A percentile compares a stretch with the other conserved stretches of the same genome.
Evolutionary conservation across 2,113 vertebrate genomes (phyloP).

Genomic region (Eulacestoma nigropectus): DNA sequence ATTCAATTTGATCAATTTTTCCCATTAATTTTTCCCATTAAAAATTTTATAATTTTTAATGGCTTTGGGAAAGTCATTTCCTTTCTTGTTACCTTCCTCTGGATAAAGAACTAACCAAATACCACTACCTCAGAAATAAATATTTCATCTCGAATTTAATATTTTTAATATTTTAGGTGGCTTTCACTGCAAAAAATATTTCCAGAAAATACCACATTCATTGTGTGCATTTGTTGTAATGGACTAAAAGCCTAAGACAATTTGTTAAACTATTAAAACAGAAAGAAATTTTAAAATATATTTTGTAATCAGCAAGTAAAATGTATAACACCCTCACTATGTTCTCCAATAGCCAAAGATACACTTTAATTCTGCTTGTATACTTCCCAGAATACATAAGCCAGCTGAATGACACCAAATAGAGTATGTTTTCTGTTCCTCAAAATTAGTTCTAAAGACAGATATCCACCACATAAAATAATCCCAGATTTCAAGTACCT

Average conservation of each 20-base stretch:
- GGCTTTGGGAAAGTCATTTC: background rate
- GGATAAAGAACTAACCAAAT: background rate
- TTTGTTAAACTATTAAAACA: background rate
- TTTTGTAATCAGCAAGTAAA: background rate
- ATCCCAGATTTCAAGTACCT: background rate
- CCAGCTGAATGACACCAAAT: background rate
- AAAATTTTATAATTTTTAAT: background rate
- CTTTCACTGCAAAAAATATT: background rate
- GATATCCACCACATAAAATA: background rate
- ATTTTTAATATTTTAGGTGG: background rate
- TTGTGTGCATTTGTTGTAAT: background rate
- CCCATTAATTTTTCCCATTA: background rate
- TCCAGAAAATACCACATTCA: background rate
- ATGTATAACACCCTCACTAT: background rate
- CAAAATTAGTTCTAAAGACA: background rate
- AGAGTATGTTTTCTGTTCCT: background rate
- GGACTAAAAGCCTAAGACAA: background rate
- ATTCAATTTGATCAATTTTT: background rate
- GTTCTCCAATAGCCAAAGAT: background rate
- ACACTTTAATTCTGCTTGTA: background rate
- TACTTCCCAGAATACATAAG: background rate
- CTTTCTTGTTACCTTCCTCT: background rate
- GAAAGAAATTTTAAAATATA: background rate
- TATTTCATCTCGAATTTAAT: background rate
- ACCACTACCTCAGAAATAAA: background rate